Conservation (phyloP, 2,888 invertebrate genomes). For the Physocephala rufipes region DNA sequence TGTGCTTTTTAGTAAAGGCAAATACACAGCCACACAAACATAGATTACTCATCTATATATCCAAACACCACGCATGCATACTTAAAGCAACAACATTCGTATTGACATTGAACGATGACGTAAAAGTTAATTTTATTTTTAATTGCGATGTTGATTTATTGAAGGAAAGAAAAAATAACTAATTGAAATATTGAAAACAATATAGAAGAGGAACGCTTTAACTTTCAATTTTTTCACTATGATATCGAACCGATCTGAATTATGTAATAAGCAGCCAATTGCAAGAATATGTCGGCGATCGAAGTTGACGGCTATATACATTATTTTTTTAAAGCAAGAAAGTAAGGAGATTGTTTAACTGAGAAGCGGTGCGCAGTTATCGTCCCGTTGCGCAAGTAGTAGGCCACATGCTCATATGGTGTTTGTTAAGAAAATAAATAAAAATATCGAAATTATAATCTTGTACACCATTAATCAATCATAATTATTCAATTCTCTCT, state of each 20-base stretch:
- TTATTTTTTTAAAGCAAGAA: not conserved
- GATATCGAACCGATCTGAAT: not conserved
- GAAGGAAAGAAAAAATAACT: conserved; percentile 19
- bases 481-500: conserved; percentile 15
- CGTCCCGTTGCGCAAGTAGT: conserved; percentile 9
- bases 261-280: not conserved
- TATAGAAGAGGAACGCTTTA: conserved; percentile 25
- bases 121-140: conserved; percentile 27
- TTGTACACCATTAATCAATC: conserved; percentile 3
- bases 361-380: no score
- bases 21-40: conserved; percentile 15
- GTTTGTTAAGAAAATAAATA: not conserved
- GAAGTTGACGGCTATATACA: not conserved
- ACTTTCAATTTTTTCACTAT: conserved; percentile 19
- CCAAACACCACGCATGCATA: conserved; percentile 11
- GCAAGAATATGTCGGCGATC: no score
- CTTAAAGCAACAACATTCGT: no score
- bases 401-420: conserved; percentile 19
- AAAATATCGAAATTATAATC: conserved; percentile 19
- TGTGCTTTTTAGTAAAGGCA: conserved; percentile 18
- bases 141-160: conserved; percentile 13
- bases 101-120: not conserved
- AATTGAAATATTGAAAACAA: conserved; percentile 6
- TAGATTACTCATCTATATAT: conserved; percentile 24
- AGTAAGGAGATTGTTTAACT: no score